These are phyloP conservation scores for Cryptotermes secundus DNA, from an alignment of 1,140 invertebrate genomes.

Conservation along the genomic window DNA sequence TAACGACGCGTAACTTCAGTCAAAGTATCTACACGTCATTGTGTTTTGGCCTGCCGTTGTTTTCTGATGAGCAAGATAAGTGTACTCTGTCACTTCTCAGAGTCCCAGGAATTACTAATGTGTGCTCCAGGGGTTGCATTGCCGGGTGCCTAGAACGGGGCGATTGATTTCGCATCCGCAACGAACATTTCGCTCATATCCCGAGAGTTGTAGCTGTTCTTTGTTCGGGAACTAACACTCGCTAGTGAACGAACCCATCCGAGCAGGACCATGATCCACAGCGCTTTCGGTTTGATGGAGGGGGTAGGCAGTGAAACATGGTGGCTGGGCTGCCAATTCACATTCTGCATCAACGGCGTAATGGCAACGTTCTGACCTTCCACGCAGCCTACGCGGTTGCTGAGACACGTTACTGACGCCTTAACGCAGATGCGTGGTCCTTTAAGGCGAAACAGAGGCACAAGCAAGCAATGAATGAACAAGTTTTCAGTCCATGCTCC, in stretches of 20 bases:
- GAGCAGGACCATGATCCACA: neutral
- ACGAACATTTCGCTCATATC: neutral
- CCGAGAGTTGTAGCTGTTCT: constrained; percentile 1
- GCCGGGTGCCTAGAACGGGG: neutral
- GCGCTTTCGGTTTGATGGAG: neutral
- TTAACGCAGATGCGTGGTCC: too few species aligned
- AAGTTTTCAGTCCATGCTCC: too few species aligned
- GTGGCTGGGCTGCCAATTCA: neutral
- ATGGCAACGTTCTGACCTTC: neutral
- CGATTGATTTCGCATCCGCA: neutral
- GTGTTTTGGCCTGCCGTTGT: neutral
- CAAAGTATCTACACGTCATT: too few species aligned
- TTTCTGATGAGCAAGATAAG: neutral
- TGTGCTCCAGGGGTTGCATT: neutral
- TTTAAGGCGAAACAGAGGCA: too few species aligned
- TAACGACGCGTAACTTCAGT: too few species aligned
- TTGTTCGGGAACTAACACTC: neutral
- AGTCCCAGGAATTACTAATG: neutral
- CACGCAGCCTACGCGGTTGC: too few species aligned
- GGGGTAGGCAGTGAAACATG: neutral
- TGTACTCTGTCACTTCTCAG: neutral
- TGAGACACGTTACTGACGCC: too few species aligned
- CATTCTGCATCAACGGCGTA: neutral
- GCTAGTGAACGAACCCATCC: constrained; percentile 2
- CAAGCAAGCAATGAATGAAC: too few species aligned